Conservation (phyloP, 1,140 invertebrate species). For the Penaeus japonicus region DNA sequence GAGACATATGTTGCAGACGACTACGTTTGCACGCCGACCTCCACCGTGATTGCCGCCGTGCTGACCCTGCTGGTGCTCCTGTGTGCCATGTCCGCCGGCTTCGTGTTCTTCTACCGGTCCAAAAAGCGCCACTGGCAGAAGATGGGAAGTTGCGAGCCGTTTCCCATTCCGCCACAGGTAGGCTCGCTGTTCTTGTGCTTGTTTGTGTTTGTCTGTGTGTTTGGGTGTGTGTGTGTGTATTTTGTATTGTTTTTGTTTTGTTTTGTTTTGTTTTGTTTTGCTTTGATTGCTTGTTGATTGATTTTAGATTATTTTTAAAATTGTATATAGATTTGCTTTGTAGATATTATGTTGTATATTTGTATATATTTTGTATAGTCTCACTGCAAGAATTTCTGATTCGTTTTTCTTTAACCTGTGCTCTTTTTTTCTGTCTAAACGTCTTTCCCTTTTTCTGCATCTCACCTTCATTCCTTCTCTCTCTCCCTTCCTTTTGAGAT, state of each 20-base stretch:
- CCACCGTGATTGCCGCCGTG: conserved; percentile 40
- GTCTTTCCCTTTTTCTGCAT: background rate
- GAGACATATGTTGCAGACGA: conserved; percentile 45
- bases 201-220: too few relatives aligned
- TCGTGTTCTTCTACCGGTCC: conserved; percentile 43
- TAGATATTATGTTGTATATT: too few relatives aligned
- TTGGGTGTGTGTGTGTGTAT: too few relatives aligned
- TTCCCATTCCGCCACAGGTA: conserved; percentile 41
- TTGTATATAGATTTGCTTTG: too few relatives aligned
- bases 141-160: conserved; percentile 39
- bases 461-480: background rate
- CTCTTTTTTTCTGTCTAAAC: background rate
- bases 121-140: conserved; percentile 49
- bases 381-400: too few relatives aligned
- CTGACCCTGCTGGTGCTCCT: conserved; percentile 34
- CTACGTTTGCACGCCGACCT: conserved; percentile 48
- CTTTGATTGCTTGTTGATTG: too few relatives aligned
- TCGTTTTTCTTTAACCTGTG: background rate
- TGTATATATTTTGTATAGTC: too few relatives aligned
- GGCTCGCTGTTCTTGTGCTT: too few relatives aligned
- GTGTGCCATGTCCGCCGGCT: background rate
- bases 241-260: too few relatives aligned
- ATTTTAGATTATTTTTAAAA: too few relatives aligned
- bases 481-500: background rate
- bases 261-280: too few relatives aligned